Base-by-base conservation (phyloP, 2,113 vertebrate genomes). In the Mus pahari region DNA sequence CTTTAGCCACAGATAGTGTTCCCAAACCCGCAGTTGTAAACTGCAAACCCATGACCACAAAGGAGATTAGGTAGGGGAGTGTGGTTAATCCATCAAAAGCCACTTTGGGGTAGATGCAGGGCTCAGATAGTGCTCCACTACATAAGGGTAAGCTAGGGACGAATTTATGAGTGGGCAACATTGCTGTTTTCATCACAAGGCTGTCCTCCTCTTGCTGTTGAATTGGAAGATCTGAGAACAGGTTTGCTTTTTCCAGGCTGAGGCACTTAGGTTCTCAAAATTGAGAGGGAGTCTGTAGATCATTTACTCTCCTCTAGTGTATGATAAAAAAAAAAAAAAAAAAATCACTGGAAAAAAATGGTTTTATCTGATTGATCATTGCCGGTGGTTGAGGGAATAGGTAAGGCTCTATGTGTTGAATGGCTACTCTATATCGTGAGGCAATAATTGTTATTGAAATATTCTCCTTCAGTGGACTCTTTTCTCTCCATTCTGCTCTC, bases 81-180 rank as follows among this genome's bases (percentile, higher is more conserved):
- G n/a, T 94, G 33, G n/a, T 92, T 96, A 96, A 86, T 81, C 36
- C 24, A 55, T 87, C 58, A 28, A 94, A 86, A 91, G 77, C 53
- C 39, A 42, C 73, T 68, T 53, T 33, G 22, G 64, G 48, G 58
- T 91, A 22, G n/a, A 71, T 45, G 82, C 88, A 94, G 24, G 53
- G 33, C 81, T 93, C 33, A 94, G 60, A 68, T 62, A 92, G 66
- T 42, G 28, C 71, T 94, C 71, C 64, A 24, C 36, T 31, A 5
- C 42, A 1, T 60, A 94, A 0, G 50, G 36, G 24, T 71, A 94
- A 94, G 68, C 24, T 20, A 48, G 19, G 31, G 81, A 71, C 14
- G 26, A 26, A 77, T 88, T 75, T 77, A 87, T 33, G 31, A 96
- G 91, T 20, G 83, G 33, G 53, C n/a, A 93, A 68, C 48, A 64